Base-by-base conservation (phyloP, 35 echinoderm and acorn worm genomes). In the Ophiothrix spiculata region DNA sequence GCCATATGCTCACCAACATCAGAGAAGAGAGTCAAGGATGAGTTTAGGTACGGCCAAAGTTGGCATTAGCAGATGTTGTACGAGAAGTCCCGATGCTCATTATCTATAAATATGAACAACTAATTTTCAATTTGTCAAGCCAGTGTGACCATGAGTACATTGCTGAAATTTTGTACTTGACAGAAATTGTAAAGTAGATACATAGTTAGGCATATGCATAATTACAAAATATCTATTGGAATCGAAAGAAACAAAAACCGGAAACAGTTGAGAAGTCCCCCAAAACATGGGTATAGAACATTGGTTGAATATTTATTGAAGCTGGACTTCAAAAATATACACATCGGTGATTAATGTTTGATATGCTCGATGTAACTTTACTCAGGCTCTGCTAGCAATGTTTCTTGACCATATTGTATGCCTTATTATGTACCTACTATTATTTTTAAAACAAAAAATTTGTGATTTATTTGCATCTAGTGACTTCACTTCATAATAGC, bases 71-170 rank as follows among this genome's bases (percentile, higher is more conserved):
- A n/a, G n/a, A n/a, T n/a, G n/a, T n/a, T n/a, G n/a, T n/a, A n/a
- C n/a, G n/a, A n/a, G n/a, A n/a, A n/a, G n/a, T n/a, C n/a, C n/a
- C n/a, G n/a, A n/a, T n/a, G n/a, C n/a, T n/a, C n/a, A n/a, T n/a
- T n/a, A n/a, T n/a, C n/a, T n/a, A n/a, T n/a, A n/a, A n/a, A n/a
- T n/a, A n/a, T n/a, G n/a, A n/a, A n/a, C n/a, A n/a, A n/a, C n/a
- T n/a, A n/a, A n/a, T n/a, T n/a, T n/a, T n/a, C n/a, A n/a, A n/a
- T n/a, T n/a, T 49, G 29, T 69, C 60, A 69, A 69, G 60, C 60
- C 60, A 69, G 60, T 69, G 60, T 69, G 60, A 69, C 60, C 60
- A 69, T 69, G 60, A 69, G 23, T 69, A 69, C 60, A 69, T 69
- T 69, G 60, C 60, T 69, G 2, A 12, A 25, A 69, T 69, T 69